Base-by-base conservation (phyloP, 2,797 vertebrate species). In the Sciaenops ocellatus region DNA sequence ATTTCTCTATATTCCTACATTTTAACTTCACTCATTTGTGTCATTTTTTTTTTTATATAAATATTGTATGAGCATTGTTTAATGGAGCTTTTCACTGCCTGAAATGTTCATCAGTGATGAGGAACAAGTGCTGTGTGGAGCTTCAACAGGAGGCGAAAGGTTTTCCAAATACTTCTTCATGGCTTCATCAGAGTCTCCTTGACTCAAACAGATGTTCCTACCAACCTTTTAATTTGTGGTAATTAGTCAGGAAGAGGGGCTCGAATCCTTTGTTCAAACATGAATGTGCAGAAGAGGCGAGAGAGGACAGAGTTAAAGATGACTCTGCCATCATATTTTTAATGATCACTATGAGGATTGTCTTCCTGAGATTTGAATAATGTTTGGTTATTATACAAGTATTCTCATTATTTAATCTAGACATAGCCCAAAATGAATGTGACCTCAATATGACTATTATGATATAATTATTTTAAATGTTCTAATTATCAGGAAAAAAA, bases 141-240 rank as follows among this genome's bases (percentile, higher is more conserved):
- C 26, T 24, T 61, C 2, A 61, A 38, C 52, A 57, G 48, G 12
- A 62, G 51, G 51, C 28, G 60, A 76, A 60, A 65, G 67, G 34
- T 76, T 87, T 81, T 80, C 34, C 44, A 74, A 78, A 80, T 18
- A 61, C 64, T 67, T 59, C 56, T 59, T 83, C 54, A 77, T 55
- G 51, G 77, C 57, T 81, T 74, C 55, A 63, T 75, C 65, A 67
- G 59, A 81, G 46, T 79, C 61, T 70, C 82, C 48, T 64, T 82
- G 77, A 85, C 81, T 81, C 55, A 12, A 79, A 77, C 79, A 74
- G 70, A 81, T 83, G 76, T 76, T 82, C 52, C 48, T 55, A 38
- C 62, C 59, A 83, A 78, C 85, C 78, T 87, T 81, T 88, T 67
- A 79, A 84, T 84, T 62, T 65, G 67, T 56, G 65, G 62, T 86